phyloP scores from a whole-genome alignment of 2,113 vertebrate genomes.

The Felis catus region F.catus_Fca126_mat1.0 CM031423.1:6283501-6284000 shows the following conservation, averaged over 20 bases:
- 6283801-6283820: too few species aligned
- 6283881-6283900: too few species aligned
- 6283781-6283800: too few species aligned
- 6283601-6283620: background rate
- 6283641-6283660: background rate
- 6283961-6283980: background rate
- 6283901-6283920: background rate
- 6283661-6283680: background rate
- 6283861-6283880: too few species aligned
- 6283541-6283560: background rate
- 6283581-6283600: background rate
- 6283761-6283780: too few species aligned
- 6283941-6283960: background rate
- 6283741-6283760: too few species aligned
- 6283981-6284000: background rate
- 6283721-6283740: too few species aligned
- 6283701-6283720: too few species aligned
- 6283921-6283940: background rate
- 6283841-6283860: too few species aligned
- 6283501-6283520: background rate
- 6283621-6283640: background rate
- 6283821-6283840: too few species aligned
- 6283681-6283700: background rate
- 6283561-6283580: slow-evolving; percentile 23
- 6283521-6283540: background rate